Evolutionary conservation across 2,113 vertebrate genomes (phyloP).

Genomic region (Fregata magnificens): DNA sequence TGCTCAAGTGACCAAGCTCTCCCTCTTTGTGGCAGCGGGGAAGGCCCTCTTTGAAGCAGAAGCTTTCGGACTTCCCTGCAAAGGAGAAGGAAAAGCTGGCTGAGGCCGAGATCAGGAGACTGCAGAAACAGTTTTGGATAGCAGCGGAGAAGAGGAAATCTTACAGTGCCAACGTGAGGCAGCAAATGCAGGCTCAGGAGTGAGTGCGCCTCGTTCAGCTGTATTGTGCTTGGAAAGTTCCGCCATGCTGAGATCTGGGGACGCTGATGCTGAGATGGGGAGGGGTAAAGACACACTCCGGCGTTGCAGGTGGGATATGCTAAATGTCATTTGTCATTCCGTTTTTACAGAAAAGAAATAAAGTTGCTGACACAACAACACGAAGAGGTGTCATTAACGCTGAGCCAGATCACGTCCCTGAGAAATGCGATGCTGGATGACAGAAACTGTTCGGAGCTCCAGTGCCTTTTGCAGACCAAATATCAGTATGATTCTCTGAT

Average conservation of each 20-base stretch:
- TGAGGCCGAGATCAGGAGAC: conserved; percentile 2
- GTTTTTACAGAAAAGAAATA: conserved; percentile 61
- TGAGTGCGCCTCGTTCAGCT: conserved; percentile 3
- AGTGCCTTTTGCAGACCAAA: conserved; percentile 42
- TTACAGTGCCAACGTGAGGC: neutral
- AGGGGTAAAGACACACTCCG: neutral
- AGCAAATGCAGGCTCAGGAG: conserved; percentile 45
- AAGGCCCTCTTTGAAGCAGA: neutral
- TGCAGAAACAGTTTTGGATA: conserved; percentile 59
- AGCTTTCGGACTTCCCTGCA: accelerated
- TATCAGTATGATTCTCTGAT: conserved; percentile 52
- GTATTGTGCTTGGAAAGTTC: neutral
- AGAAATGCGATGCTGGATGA: conserved; percentile 2
- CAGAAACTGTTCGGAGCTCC: conserved; percentile 38
- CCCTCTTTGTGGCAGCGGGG: neutral
- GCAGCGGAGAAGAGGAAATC: conserved; percentile 30
- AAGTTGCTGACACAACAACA: conserved; percentile 33
- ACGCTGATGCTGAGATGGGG: no score
- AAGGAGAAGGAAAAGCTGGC: neutral
- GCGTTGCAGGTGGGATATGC: neutral
- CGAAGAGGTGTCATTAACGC: neutral
- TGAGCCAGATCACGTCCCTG: conserved; percentile 11
- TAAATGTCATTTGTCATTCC: neutral
- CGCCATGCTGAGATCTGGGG: neutral
- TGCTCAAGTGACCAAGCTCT: neutral